Percentiles rank a stretch among this genome's conserved stretches.
phyloP scores from a whole-genome alignment of 2,888 invertebrate species.

The Melipona bicolor region DNA sequence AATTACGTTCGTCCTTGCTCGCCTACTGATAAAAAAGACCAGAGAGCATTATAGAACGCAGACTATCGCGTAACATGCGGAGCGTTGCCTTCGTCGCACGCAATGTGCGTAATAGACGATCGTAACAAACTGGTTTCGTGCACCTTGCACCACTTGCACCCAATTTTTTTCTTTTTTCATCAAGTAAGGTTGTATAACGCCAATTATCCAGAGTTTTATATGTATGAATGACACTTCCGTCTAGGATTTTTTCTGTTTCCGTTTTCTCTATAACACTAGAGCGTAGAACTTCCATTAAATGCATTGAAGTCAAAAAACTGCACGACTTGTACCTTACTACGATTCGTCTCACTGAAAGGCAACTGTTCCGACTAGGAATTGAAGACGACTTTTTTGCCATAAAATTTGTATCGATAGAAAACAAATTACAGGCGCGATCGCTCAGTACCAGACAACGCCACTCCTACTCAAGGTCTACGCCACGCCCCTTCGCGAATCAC shows the following conservation, averaged over 20 bases:
- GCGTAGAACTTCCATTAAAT: no score
- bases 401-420: no score
- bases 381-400: no score
- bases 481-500: no score
- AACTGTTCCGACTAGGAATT: no score
- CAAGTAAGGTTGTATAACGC: conserved; percentile 73
- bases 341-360: no score
- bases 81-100: conserved; percentile 58
- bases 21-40: conserved; percentile 4
- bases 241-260: neutral
- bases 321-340: no score
- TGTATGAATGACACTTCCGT: neutral
- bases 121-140: conserved; percentile 62
- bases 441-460: no score
- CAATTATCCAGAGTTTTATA: conserved; percentile 71
- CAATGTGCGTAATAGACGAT: conserved; percentile 61
- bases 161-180: conserved; percentile 72
- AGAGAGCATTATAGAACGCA: conserved; percentile 38
- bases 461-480: no score
- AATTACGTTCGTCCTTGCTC: conserved; percentile 10
- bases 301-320: no score
- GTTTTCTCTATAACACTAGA: neutral
- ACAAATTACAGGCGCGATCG: no score
- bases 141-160: conserved; percentile 37
- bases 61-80: conserved; percentile 57